A percentile compares a stretch with the other conserved stretches of the same genome.
These are phyloP conservation scores for Meghimatium bilineatum DNA, from an alignment of 2,888 invertebrate genomes.

Conservation along the genomic window DNA sequence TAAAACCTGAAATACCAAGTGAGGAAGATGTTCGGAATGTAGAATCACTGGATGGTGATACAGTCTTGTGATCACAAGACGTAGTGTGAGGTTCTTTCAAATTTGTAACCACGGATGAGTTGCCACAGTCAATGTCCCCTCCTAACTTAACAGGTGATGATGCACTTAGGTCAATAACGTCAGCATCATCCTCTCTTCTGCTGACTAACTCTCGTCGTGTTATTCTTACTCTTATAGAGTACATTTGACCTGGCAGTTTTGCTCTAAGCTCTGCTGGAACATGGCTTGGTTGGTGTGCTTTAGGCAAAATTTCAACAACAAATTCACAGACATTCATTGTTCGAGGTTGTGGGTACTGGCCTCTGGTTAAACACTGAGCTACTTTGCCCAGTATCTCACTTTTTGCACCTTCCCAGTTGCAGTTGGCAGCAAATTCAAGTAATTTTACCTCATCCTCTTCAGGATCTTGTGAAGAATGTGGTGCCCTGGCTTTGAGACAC, in stretches of 20 bases:
- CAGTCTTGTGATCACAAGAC: slow-evolving; percentile 7
- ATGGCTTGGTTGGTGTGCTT: slow-evolving; percentile 63
- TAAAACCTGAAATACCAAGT: slow-evolving; percentile 46
- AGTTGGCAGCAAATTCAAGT: slow-evolving; percentile 72
- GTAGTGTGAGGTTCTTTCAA: neutral
- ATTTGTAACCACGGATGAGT: slow-evolving; percentile 5
- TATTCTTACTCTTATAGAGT: slow-evolving; percentile 64
- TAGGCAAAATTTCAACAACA: slow-evolving; percentile 65
- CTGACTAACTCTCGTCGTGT: slow-evolving; percentile 44
- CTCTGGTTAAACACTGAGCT: slow-evolving; percentile 61
- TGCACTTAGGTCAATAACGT: slow-evolving; percentile 43
- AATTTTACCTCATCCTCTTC: slow-evolving; percentile 61
- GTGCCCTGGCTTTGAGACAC: slow-evolving; percentile 66
- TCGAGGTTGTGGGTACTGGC: slow-evolving; percentile 57
- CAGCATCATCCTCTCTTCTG: neutral
- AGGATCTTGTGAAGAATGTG: slow-evolving; percentile 43
- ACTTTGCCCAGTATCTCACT: slow-evolving; percentile 67
- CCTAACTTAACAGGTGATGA: slow-evolving; percentile 33
- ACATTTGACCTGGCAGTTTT: slow-evolving; percentile 64
- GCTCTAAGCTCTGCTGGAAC: slow-evolving; percentile 65
- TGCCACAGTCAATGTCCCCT: neutral
- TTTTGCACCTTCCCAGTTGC: slow-evolving; percentile 67
- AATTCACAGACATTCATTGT: slow-evolving; percentile 59
- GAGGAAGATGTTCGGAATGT: slow-evolving; percentile 22
- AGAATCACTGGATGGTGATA: neutral